Evolutionary conservation across 2,888 invertebrate species (phyloP), one percentile per base, ranked within the genome.

Genomic region (Micropterix aruncella): DNA sequence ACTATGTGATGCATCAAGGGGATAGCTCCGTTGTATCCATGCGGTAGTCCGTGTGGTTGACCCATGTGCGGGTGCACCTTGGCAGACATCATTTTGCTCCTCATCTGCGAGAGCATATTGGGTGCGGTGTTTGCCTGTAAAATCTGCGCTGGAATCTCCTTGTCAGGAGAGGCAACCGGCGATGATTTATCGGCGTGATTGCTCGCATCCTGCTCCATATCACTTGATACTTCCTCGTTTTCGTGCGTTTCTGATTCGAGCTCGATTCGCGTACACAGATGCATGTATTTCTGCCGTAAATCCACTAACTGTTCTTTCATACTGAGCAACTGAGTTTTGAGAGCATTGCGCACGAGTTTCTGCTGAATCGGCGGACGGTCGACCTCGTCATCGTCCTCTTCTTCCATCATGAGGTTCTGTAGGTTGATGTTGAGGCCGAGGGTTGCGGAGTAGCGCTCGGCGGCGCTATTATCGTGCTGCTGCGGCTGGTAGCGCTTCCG

Each of bases 401-500:
- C 82, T 53, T 80, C 81, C 42, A 77, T 65, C 63, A 79, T 75
- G 48, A 70, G 62, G 54, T 70, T 70, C 52, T 66, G 73, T 50
- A 74, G 61, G 46, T 70, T 70, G 16, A 74, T 65, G 44, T 79
- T 80, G 43, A 76, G 66, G 46, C 74, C 73, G 44, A 74, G 62
- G 40, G 73, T 73, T 2, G 70, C 73, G 1, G 65, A 63, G 55
- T 70, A 71, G n/a, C 79, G 66, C 53, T 79, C 79, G 53, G 75
- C 78, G 18, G 77, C 77, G 45, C 74, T 73, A 51, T 61, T 59
- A 58, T 86, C 86, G 63, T 93, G 91, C 59, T 94, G 94, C 63
- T 93, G 92, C 9, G 95, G 95, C 58, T 93, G 92, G 60, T 94
- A 94, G 19, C 94, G 74, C 65, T 96, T 96, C 41, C 95, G 79